These are phyloP conservation scores for Gryllus longicercus DNA, from an alignment of 2,888 invertebrate species.

Conservation along the genomic window DNA sequence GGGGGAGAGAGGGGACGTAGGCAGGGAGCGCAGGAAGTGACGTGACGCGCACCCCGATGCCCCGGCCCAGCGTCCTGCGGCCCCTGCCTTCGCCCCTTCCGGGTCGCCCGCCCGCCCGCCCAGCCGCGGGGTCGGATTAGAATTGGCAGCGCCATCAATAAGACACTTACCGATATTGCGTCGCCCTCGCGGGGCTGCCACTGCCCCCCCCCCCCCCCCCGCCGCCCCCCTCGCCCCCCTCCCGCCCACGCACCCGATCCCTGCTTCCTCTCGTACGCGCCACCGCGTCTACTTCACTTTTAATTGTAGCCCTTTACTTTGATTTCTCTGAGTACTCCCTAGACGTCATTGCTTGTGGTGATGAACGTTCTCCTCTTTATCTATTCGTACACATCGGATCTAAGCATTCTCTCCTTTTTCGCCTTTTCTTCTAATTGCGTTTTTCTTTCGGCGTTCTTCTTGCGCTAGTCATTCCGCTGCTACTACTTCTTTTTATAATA, in stretches of 20 bases:
- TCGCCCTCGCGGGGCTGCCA: constrained; percentile 19
- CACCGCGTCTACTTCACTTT: too few relatives aligned
- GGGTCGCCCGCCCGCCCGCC: neutral
- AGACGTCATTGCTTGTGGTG: too few relatives aligned
- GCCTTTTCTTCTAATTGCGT: too few relatives aligned
- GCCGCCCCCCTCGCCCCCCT: neutral
- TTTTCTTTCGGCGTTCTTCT: too few relatives aligned
- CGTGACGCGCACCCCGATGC: constrained; percentile 34
- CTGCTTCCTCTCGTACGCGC: neutral
- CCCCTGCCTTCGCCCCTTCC: neutral
- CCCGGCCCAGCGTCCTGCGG: constrained; percentile 10
- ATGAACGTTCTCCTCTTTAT: too few relatives aligned
- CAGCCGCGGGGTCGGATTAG: constrained; percentile 30
- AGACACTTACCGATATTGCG: constrained; percentile 33
- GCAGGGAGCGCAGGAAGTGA: constrained; percentile 31
- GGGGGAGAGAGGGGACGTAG: constrained; percentile 23
- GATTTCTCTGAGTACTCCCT: too few relatives aligned
- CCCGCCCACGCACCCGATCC: neutral
- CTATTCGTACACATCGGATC: too few relatives aligned
- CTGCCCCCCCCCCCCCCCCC: neutral
- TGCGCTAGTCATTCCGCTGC: too few relatives aligned
- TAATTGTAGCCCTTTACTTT: too few relatives aligned
- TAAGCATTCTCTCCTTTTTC: too few relatives aligned
- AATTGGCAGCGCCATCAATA: constrained; percentile 34
- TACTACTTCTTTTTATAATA: too few relatives aligned